A percentile compares a stretch with the other conserved stretches of the same genome.
These are phyloP conservation scores for Leptodactylus fallax DNA, from an alignment of 2,797 vertebrate species.

Conservation along the genomic window DNA sequence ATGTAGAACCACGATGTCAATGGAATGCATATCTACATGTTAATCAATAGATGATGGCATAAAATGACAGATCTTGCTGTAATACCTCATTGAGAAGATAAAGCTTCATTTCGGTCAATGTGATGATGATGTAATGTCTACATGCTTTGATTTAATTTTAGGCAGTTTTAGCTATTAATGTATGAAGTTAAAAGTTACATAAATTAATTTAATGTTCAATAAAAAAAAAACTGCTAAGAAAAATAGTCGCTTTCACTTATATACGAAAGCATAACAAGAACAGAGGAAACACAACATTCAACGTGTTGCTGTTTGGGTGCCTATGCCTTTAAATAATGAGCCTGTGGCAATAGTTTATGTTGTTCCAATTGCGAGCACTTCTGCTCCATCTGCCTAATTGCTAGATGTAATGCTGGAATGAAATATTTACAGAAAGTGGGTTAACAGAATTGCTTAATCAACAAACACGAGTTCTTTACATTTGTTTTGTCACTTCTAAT, in stretches of 20 bases:
- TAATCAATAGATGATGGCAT: not conserved
- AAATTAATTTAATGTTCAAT: not conserved
- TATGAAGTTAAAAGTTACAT: not conserved
- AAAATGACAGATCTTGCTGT: not conserved
- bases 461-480: slow-evolving; percentile 29
- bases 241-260: not conserved
- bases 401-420: slow-evolving; percentile 36
- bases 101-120: not conserved
- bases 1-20: not conserved
- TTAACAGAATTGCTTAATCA: slow-evolving; percentile 47
- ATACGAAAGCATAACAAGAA: not conserved
- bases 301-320: not conserved
- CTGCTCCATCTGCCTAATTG: slow-evolving; percentile 41
- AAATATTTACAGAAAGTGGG: slow-evolving; percentile 46
- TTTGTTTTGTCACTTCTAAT: slow-evolving; percentile 62
- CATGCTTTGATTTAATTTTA: not conserved
- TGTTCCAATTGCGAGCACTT: slow-evolving; percentile 12
- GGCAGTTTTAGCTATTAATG: not conserved
- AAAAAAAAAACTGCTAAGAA: not conserved
- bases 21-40: not conserved
- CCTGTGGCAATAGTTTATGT: not conserved
- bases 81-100: not conserved
- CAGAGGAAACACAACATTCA: not conserved
- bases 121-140: not conserved
- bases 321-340: slow-evolving; percentile 4